These are phyloP conservation scores for Merluccius polli DNA, from an alignment of 2,797 vertebrate genomes.

Conservation along the genomic window DNA sequence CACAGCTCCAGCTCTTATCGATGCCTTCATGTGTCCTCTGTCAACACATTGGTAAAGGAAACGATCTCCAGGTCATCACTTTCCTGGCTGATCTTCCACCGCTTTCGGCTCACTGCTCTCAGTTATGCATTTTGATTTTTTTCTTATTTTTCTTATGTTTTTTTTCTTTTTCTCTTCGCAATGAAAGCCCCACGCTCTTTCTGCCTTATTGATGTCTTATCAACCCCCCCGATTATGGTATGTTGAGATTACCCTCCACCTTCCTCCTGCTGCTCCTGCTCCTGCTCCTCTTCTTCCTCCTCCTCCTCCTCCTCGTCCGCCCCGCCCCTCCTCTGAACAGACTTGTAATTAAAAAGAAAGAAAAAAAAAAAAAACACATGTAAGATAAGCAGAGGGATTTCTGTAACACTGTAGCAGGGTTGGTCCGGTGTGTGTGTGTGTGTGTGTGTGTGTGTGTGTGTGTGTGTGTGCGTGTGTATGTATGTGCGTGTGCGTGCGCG, in stretches of 20 bases:
- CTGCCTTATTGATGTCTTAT: constrained; percentile 68
- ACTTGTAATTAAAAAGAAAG: constrained; percentile 63
- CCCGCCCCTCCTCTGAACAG: constrained; percentile 58
- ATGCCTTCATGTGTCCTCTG: constrained; percentile 59
- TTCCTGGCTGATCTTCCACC: background rate
- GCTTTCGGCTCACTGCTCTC: constrained; percentile 58
- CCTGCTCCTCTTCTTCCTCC: constrained; percentile 9
- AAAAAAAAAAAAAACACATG: constrained; percentile 46
- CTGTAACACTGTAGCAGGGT: constrained; percentile 71
- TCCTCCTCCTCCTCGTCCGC: constrained; percentile 30
- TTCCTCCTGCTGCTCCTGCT: no score
- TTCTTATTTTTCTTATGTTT: no score
- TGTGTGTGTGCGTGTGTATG: no score
- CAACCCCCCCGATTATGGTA: constrained; percentile 66
- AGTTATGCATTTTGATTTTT: constrained; percentile 53
- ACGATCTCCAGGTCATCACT: constrained; percentile 40
- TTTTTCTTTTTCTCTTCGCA: constrained; percentile 43
- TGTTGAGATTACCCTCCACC: constrained; percentile 51
- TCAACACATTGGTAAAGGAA: constrained; percentile 66
- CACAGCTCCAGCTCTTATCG: constrained; percentile 37
- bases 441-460: constrained; percentile 55
- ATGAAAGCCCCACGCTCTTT: constrained; percentile 61
- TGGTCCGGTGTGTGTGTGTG: constrained; percentile 63
- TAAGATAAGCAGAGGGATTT: constrained; percentile 71
- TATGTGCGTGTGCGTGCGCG: no score